Percentiles rank a stretch among this genome's conserved stretches.
phyloP scores from a whole-genome alignment of 2,113 vertebrate species.

The Catharus bicknelli region DNA sequence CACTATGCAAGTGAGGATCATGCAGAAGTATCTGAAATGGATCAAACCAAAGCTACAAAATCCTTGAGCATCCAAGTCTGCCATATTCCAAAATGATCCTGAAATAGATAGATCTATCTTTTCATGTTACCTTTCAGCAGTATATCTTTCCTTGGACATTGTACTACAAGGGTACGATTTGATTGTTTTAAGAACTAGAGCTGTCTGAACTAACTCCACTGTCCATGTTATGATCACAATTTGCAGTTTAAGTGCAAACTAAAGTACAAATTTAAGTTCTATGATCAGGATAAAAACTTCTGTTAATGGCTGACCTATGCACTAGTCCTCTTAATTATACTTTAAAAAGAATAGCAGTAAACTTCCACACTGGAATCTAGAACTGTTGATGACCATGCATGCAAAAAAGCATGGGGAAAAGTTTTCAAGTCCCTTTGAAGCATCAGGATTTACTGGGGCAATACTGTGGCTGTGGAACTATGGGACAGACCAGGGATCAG shows the following conservation, averaged over 20 bases:
- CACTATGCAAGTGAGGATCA: not conserved
- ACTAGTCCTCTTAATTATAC: not conserved
- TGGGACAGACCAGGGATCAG: not conserved
- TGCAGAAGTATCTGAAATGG: not conserved
- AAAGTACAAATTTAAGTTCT: not conserved
- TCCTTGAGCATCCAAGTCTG: not conserved
- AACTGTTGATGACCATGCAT: fast-evolving
- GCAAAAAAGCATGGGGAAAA: not conserved
- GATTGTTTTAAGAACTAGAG: not conserved
- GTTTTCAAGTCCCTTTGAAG: not conserved
- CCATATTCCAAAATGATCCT: not conserved
- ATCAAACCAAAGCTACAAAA: not conserved
- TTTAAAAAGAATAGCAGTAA: not conserved
- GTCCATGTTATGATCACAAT: not conserved
- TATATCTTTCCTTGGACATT: not conserved
- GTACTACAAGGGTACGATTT: fast-evolving
- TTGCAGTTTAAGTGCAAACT: not conserved
- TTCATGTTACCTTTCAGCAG: not conserved
- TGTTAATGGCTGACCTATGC: not conserved
- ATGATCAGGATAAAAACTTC: not conserved
- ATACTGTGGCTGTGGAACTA: not conserved
- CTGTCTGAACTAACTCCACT: not conserved
- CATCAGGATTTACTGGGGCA: not conserved
- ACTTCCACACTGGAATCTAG: not conserved
- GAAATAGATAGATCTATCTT: fast-evolving